Conservation (phyloP, 2,797 vertebrate species). For the Acrossocheilus fasciatus region DNA sequence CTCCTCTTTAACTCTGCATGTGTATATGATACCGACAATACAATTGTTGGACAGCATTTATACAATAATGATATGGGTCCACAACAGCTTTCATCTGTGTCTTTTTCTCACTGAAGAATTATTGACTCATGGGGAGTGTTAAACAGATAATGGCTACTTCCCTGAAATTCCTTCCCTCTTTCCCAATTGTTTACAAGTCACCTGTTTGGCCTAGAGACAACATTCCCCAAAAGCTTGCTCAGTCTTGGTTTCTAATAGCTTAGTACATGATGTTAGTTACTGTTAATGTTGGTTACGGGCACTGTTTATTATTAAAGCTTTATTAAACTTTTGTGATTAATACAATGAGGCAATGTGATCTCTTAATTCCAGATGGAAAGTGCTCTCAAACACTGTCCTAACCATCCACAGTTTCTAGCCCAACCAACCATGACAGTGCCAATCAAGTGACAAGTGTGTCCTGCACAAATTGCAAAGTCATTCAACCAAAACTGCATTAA, state of each 20-base stretch:
- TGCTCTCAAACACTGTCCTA: background rate
- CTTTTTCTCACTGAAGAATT: background rate
- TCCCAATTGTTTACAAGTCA: constrained; percentile 47
- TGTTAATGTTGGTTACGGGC: background rate
- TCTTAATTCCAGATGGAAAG: background rate
- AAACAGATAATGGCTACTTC: constrained; percentile 17
- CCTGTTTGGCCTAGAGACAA: constrained; percentile 45
- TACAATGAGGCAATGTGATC: constrained; percentile 35
- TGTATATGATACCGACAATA: background rate
- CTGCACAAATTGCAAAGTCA: background rate
- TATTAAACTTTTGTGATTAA: constrained; percentile 47
- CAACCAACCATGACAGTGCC: background rate
- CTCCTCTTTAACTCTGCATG: background rate
- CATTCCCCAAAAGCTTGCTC: constrained; percentile 51
- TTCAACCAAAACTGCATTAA: background rate
- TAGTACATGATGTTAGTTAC: constrained; percentile 19
- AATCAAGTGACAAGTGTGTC: background rate
- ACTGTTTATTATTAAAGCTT: constrained; percentile 48
- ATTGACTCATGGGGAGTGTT: background rate
- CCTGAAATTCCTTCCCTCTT: constrained; percentile 5
- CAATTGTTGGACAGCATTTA: background rate
- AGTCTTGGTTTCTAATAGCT: constrained; percentile 32
- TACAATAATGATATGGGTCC: background rate
- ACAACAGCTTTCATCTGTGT: constrained; percentile 42
- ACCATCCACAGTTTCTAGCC: background rate